Conservation (phyloP, 2,888 invertebrate species). For the Lasioglossum leucozonium region DNA sequence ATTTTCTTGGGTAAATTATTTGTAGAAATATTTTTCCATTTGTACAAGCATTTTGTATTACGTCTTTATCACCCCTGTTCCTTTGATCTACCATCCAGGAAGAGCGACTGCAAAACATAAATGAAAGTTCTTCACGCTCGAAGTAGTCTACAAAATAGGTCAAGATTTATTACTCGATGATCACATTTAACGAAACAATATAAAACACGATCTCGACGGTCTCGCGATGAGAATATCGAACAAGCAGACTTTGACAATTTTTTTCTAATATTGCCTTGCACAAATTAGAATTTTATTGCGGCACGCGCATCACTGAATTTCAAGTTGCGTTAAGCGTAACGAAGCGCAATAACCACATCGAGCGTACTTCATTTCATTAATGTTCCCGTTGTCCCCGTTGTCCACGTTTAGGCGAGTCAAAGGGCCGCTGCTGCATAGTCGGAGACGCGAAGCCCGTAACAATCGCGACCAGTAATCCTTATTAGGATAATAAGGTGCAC, state of each 20-base stretch:
- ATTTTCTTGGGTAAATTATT: no score
- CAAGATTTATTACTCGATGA: background rate
- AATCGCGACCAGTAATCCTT: conserved; percentile 43
- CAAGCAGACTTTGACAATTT: background rate
- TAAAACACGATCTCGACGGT: background rate
- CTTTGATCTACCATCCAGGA: background rate
- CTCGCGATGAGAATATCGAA: background rate
- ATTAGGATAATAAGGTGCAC: conserved; percentile 50
- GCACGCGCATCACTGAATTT: background rate
- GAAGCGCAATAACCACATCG: background rate
- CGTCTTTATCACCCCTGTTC: background rate
- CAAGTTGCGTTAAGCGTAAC: background rate
- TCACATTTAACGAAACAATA: background rate
- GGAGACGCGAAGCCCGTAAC: conserved; percentile 4
- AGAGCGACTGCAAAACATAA: background rate
- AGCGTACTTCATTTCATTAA: conserved; percentile 14
- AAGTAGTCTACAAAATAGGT: background rate
- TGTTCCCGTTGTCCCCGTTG: background rate
- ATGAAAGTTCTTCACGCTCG: background rate
- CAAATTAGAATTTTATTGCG: background rate
- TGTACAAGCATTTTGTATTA: background rate
- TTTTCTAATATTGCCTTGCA: background rate
- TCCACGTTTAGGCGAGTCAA: background rate
- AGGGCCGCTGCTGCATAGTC: background rate
- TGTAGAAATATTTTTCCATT: background rate